Evolutionary conservation across 23 tunicate genomes (phyloP), one percentile per base, ranked within the genome.

Genomic region (Botrylloides violaceus): DNA sequence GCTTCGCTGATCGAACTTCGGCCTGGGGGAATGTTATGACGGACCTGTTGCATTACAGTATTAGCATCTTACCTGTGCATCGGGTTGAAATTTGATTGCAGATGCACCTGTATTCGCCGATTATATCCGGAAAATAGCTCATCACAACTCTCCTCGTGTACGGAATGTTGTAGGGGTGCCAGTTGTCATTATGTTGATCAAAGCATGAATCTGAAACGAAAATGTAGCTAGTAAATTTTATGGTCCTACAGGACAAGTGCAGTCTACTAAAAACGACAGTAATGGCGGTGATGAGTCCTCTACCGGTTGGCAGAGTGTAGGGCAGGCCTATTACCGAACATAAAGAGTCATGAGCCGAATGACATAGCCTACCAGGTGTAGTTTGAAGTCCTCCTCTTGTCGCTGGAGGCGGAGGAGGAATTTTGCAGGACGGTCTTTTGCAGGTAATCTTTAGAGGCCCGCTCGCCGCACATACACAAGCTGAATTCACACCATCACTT

Each of bases 371-470:
- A 65, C 65, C 65, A 43, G 49, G 30, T 27, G 19, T 43, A 4
- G 7, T 32, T 37, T 28, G 29, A 6, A 43, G 32, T 20, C 37
- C 56, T 32, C 49, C 7, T 36, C 32, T 27, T 0, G 74, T 37
- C 0, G 74, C 49, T 1, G 74, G 74, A 4, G 74, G 74, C 4
- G 74, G 74, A 22, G 74, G 74, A 9, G 74, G 74, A 38, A 68
- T 43, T 15, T 32, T 43, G 28, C 74, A 68, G 36, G 36, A 31
- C 37, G 74, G 56, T 19, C 12, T 36, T 25, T 68, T 68, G 32
- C 74, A 68, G 22, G 36, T 43, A 31, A 68, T 68, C 58, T 68
- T 68, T n/a, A 68, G 58, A 19, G 58, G 58, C 1, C 74, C 74
- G 6, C 0, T 68, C 22, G 29, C 43, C 15, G 74, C 27, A 68